These are phyloP conservation scores for Drosophila aff. DNA, from an alignment of 1,140 invertebrate genomes.

Conservation along the genomic window DNA sequence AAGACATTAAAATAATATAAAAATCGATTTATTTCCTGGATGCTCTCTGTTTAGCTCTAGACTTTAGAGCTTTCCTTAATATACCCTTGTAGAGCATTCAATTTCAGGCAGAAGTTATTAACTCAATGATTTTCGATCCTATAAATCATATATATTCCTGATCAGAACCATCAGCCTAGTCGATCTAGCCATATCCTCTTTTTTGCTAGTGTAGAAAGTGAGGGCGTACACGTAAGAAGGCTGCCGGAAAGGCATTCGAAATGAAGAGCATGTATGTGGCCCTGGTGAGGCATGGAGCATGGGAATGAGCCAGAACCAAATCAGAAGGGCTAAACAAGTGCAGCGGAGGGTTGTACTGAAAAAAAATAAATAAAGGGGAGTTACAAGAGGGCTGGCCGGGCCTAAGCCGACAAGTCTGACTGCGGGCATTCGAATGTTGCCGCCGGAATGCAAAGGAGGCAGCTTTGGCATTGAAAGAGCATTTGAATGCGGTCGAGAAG, in stretches of 20 bases:
- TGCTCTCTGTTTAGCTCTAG: no score
- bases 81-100: no score
- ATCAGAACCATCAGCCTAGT: no score
- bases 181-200: no score
- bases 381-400: slow-evolving; percentile 17
- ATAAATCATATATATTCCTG: no score
- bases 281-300: slow-evolving; percentile 33
- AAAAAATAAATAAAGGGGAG: slow-evolving; percentile 18
- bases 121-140: no score
- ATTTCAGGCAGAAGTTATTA: no score
- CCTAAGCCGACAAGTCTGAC: slow-evolving; percentile 79
- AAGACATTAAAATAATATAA: no score
- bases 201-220: slow-evolving; percentile 11
- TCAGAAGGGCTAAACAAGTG: slow-evolving; percentile 23
- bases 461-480: slow-evolving; percentile 77
- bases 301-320: slow-evolving; percentile 16
- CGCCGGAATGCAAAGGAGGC: slow-evolving; percentile 61
- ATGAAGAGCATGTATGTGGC: slow-evolving; percentile 74
- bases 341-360: background rate
- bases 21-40: no score
- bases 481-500: slow-evolving; percentile 51
- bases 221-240: slow-evolving; percentile 18
- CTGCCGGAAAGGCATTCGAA: slow-evolving; percentile 60
- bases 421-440: slow-evolving; percentile 56
- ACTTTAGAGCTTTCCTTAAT: no score